Percentiles rank a stretch among this genome's conserved stretches.
These are phyloP conservation scores for Drosophila antonietae DNA, from an alignment of 2,888 invertebrate species.

Conservation along the genomic window DNA sequence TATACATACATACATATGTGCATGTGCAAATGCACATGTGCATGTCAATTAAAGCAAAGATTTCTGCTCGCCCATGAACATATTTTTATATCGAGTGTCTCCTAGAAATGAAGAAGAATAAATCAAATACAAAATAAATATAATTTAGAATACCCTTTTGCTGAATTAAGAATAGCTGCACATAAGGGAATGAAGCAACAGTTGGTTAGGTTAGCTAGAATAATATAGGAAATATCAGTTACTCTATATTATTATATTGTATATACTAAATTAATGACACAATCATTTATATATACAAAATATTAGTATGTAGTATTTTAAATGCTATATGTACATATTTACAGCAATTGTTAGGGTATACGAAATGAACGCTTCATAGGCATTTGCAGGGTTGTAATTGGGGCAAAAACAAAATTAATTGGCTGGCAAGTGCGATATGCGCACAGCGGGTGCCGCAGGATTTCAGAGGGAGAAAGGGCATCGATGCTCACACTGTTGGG, in stretches of 20 bases:
- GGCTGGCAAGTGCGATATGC: conserved; percentile 67
- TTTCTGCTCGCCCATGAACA: conserved; percentile 44
- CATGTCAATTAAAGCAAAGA: conserved; percentile 71
- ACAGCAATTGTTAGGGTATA: conserved; percentile 31
- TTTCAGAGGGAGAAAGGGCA: neutral
- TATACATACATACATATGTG: conserved; percentile 26
- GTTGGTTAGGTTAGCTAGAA: conserved; percentile 11
- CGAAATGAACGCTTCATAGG: conserved; percentile 59
- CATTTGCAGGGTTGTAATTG: conserved; percentile 63
- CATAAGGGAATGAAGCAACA: conserved; percentile 13
- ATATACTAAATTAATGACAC: neutral
- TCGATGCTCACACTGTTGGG: conserved; percentile 1
- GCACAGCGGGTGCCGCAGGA: conserved; percentile 36
- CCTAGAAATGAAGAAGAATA: neutral
- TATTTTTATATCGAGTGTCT: conserved; percentile 31
- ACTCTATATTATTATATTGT: neutral
- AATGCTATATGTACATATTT: neutral
- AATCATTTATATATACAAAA: neutral
- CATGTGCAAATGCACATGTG: conserved; percentile 60
- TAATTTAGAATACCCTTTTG: conserved; percentile 16
- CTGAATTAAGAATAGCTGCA: no score
- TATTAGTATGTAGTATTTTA: neutral
- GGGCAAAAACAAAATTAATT: conserved; percentile 69
- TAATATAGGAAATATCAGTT: neutral
- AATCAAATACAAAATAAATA: neutral